Conservation (phyloP, 2,113 vertebrate species). For the Chrysochloris asiatica region DNA sequence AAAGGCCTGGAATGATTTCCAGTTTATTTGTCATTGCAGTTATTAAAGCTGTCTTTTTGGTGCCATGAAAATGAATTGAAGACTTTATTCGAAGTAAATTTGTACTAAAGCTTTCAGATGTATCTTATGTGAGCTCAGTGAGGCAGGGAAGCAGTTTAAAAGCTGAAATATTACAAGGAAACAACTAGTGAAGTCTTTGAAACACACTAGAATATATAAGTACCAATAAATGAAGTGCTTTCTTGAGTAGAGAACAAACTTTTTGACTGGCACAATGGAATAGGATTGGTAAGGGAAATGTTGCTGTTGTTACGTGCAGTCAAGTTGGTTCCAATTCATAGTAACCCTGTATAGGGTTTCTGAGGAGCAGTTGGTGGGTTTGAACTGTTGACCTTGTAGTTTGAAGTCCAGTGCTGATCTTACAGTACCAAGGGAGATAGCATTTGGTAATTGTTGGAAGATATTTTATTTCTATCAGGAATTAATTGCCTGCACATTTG, state of each 20-base stretch:
- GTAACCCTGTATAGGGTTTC: no score
- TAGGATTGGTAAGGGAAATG: background rate
- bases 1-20: constrained; percentile 92
- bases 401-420: no score
- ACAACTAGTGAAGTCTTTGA: constrained; percentile 83
- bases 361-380: no score
- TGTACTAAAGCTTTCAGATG: constrained; percentile 92
- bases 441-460: background rate
- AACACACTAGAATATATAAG: constrained; percentile 80
- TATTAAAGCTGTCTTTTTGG: constrained; percentile 95
- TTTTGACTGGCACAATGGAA: constrained; percentile 38
- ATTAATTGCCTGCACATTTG: background rate
- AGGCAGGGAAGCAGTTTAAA: constrained; percentile 91
- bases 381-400: no score
- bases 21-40: constrained; percentile 95
- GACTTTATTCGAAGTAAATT: constrained; percentile 92
- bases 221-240: constrained; percentile 82
- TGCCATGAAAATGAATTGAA: constrained; percentile 92
- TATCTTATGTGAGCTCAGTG: constrained; percentile 91
- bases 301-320: no score
- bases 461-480: background rate
- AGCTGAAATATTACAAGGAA: constrained; percentile 88
- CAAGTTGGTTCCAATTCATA: no score
- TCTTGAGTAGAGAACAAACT: constrained; percentile 79
- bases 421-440: no score